These are phyloP conservation scores for Clistopyga incitator DNA, from an alignment of 2,888 invertebrate genomes.

Conservation along the genomic window DNA sequence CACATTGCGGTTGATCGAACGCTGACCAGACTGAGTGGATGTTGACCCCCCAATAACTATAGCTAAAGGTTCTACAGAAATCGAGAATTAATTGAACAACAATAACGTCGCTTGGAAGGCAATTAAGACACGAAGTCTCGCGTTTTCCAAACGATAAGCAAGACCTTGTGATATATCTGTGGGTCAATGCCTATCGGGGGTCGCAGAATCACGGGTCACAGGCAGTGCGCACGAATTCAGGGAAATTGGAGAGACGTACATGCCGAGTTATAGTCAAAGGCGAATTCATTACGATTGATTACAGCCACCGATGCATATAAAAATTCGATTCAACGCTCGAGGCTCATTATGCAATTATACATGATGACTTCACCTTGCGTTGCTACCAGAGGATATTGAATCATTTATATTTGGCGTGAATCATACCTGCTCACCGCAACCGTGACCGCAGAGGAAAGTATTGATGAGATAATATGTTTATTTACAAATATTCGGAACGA, in stretches of 20 bases:
- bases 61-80: not conserved
- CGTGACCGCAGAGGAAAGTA: constrained; percentile 1
- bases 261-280: not conserved
- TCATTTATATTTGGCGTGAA: constrained; percentile 35
- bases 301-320: not conserved
- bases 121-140: constrained; percentile 17
- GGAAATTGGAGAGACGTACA: constrained; percentile 44
- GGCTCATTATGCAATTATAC: constrained; percentile 34
- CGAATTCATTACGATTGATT: constrained; percentile 22
- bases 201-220: constrained; percentile 72
- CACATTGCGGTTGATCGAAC: not conserved
- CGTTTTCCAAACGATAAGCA: constrained; percentile 57
- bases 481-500: not conserved
- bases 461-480: not conserved
- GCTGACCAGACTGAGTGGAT: constrained; percentile 1
- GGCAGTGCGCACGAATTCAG: constrained; percentile 61
- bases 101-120: constrained; percentile 3
- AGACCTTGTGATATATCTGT: constrained; percentile 74
- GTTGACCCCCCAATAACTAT: not conserved
- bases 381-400: not conserved
- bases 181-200: constrained; percentile 78
- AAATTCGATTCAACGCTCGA: not conserved
- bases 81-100: not conserved
- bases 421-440: constrained; percentile 10
- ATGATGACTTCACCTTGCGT: constrained; percentile 27